A percentile compares a stretch with the other conserved stretches of the same genome.
Conservation (phyloP, 2,888 invertebrate genomes). For the Baronia brevicornis region DNA sequence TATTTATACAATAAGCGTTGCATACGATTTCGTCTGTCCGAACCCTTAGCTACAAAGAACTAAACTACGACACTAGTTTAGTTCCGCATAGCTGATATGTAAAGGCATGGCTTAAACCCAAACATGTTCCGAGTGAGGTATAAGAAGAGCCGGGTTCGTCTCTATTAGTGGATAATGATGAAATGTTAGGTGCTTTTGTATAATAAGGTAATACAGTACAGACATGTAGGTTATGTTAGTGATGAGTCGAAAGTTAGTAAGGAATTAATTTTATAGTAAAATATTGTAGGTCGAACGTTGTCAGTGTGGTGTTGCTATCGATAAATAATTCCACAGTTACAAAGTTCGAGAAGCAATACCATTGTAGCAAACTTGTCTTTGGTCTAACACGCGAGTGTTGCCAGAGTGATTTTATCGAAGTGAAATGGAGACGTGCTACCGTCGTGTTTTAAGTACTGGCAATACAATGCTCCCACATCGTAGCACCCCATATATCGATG, state of each 20-base stretch:
- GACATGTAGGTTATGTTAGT: slow-evolving; percentile 57
- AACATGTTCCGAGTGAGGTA: slow-evolving; percentile 26
- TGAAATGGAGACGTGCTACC: slow-evolving; percentile 15
- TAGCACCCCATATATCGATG: slow-evolving; percentile 29
- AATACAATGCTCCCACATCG: slow-evolving; percentile 23
- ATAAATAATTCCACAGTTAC: too few relatives aligned
- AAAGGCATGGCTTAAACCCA: slow-evolving; percentile 25
- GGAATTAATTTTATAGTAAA: slow-evolving; percentile 17
- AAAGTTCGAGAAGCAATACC: slow-evolving; percentile 19
- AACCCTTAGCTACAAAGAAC: slow-evolving; percentile 47
- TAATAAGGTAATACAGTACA: slow-evolving; percentile 21
- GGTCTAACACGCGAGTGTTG: slow-evolving; percentile 48
- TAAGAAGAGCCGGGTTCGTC: slow-evolving; percentile 38
- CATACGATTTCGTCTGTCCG: slow-evolving; percentile 63
- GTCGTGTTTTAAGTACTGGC: slow-evolving; percentile 21
- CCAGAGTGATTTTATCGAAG: slow-evolving; percentile 36
- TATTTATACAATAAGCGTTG: slow-evolving; percentile 75
- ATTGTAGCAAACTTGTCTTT: slow-evolving; percentile 24
- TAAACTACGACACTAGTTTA: slow-evolving; percentile 26
- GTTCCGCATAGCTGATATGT: slow-evolving; percentile 11
- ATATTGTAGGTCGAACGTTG: slow-evolving; percentile 17
- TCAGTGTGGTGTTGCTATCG: slow-evolving; percentile 19
- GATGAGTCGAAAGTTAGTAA: slow-evolving; percentile 72
- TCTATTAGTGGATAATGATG: slow-evolving; percentile 35
- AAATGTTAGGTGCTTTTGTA: slow-evolving; percentile 55